Evolutionary conservation across 92 coral and sea anemone genomes (phyloP).

Genomic region (Actinernus sp.): DNA sequence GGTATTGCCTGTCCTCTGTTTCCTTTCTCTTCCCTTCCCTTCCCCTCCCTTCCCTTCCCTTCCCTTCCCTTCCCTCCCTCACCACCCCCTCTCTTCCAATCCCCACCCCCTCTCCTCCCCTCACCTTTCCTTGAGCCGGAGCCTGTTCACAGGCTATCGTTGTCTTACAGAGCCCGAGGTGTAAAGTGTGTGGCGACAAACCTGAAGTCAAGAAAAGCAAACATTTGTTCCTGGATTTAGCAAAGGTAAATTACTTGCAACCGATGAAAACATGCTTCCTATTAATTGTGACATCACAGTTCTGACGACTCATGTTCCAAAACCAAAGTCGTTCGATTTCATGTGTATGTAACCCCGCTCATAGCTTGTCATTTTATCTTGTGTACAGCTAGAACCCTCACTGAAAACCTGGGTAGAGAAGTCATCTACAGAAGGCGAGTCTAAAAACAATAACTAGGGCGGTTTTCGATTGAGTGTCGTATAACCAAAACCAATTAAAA

Average conservation of each 20-base stretch:
- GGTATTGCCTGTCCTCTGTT: too few relatives aligned
- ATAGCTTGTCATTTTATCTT: background rate
- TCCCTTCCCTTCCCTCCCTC: too few relatives aligned
- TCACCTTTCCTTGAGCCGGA: too few relatives aligned
- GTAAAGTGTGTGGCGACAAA: constrained; percentile 90
- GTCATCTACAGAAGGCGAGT: constrained; percentile 79
- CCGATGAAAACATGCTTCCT: background rate
- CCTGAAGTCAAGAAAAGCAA: constrained; percentile 86
- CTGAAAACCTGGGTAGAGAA: constrained; percentile 83
- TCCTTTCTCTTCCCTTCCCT: too few relatives aligned
- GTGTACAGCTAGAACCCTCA: constrained; percentile 82
- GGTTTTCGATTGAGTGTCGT: too few relatives aligned
- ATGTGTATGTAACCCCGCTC: too few relatives aligned
- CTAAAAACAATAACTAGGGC: constrained; percentile 2
- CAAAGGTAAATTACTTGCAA: constrained; percentile 67
- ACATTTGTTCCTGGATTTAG: constrained; percentile 88
- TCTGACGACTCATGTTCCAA: too few relatives aligned
- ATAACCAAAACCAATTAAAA: too few relatives aligned
- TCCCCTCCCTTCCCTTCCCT: too few relatives aligned
- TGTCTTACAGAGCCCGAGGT: constrained; percentile 80
- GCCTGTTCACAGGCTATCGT: background rate
- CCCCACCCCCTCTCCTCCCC: too few relatives aligned
- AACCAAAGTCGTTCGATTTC: too few relatives aligned
- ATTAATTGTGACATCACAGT: background rate
- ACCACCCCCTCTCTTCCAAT: too few relatives aligned